Conservation (phyloP, 1,140 invertebrate species). For the Heliconius nattereri region DNA sequence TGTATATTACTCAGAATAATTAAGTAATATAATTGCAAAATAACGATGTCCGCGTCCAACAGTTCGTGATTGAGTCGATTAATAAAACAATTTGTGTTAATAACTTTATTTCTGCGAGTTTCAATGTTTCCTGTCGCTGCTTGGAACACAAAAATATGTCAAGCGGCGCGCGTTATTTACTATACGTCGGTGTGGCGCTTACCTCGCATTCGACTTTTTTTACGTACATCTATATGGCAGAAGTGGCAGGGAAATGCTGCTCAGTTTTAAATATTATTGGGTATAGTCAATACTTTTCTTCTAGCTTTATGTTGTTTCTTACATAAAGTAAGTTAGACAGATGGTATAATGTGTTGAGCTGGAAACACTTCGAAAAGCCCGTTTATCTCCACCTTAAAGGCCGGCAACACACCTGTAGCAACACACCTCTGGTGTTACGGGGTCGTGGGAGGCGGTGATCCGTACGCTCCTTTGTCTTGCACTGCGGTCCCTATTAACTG, state of each 20-base stretch:
- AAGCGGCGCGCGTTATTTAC: neutral
- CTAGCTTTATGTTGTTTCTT: too few relatives aligned
- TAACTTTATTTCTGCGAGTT: constrained; percentile 33
- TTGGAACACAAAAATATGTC: constrained; percentile 18
- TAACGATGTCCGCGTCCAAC: constrained; percentile 20
- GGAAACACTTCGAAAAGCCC: too few relatives aligned
- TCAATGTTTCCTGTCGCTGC: constrained; percentile 12
- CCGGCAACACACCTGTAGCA: too few relatives aligned
- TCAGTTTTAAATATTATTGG: too few relatives aligned
- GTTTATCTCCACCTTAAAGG: too few relatives aligned
- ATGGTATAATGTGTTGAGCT: too few relatives aligned
- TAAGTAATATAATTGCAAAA: constrained; percentile 37
- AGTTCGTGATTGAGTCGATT: constrained; percentile 31
- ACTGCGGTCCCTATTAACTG: too few relatives aligned
- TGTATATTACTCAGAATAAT: constrained; percentile 29
- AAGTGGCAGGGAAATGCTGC: neutral
- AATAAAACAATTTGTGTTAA: constrained; percentile 39
- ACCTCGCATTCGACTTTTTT: neutral
- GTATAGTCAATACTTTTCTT: too few relatives aligned
- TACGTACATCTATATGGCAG: neutral
- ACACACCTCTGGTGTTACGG: too few relatives aligned
- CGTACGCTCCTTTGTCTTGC: too few relatives aligned
- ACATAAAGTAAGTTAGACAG: too few relatives aligned
- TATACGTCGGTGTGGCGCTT: neutral
- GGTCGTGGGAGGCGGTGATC: too few relatives aligned